Conservation (phyloP, 2,888 invertebrate genomes). For the Chaitophorus viminalis region DNA sequence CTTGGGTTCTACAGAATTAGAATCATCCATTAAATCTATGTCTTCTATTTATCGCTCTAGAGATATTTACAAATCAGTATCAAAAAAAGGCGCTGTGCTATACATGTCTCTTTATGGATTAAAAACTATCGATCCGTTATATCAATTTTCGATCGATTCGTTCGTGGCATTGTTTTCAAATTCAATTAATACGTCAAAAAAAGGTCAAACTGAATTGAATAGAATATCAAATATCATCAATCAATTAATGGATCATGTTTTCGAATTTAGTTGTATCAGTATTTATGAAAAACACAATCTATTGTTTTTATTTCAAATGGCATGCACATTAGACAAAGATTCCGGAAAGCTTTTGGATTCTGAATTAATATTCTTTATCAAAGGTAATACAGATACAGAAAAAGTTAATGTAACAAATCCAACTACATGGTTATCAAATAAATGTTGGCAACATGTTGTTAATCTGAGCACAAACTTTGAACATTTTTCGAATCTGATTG, state of each 20-base stretch:
- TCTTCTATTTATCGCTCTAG: slow-evolving; percentile 14
- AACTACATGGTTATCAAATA: slow-evolving; percentile 77
- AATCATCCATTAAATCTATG: neutral
- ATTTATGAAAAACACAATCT: slow-evolving; percentile 75
- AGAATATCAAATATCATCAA: slow-evolving; percentile 44
- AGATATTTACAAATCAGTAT: slow-evolving; percentile 27
- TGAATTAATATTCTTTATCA: slow-evolving; percentile 43
- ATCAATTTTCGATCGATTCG: slow-evolving; percentile 44
- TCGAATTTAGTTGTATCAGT: slow-evolving; percentile 42
- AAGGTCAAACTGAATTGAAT: neutral
- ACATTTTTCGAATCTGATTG: slow-evolving; percentile 75
- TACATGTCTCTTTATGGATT: slow-evolving; percentile 31
- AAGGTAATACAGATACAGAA: neutral
- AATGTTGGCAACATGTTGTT: slow-evolving; percentile 86
- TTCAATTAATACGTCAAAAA: slow-evolving; percentile 11
- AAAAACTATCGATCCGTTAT: slow-evolving; percentile 23
- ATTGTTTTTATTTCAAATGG: slow-evolving; percentile 90
- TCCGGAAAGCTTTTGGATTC: slow-evolving; percentile 12
- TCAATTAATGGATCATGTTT: slow-evolving; percentile 21
- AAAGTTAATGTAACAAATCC: slow-evolving; percentile 70
- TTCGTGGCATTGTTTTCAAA: slow-evolving; percentile 12
- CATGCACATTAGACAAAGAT: slow-evolving; percentile 82
- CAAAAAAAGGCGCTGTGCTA: slow-evolving; percentile 20
- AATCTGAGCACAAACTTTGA: slow-evolving; percentile 78
- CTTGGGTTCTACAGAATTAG: neutral